Evolutionary conservation across 2,113 vertebrate genomes (phyloP), one percentile per base, ranked within the genome.

Genomic region (Nothobranchius furzeri): DNA sequence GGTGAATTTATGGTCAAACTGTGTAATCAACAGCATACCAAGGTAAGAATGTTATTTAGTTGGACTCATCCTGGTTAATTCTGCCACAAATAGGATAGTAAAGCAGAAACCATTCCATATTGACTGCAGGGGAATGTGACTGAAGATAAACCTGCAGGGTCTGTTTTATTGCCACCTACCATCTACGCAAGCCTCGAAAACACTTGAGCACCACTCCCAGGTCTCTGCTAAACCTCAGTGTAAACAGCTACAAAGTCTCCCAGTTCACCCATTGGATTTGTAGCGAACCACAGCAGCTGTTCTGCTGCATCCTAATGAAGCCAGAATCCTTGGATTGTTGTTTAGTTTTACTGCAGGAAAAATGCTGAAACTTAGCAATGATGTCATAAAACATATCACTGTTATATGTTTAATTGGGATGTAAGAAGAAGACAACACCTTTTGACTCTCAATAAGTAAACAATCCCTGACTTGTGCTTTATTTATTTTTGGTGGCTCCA

Each of bases 181-280:
- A 64, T 53, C 56, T 54, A 42, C 61, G 67, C 67, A 55, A 61
- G 68, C 70, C 72, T 63, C 68, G 50, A 58, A 81, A 80, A 85
- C 58, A 73, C 48, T 55, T 64, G 46, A 52, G 69, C 36, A 36
- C 52, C 58, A 49, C 51, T 77, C 72, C 66, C 69, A 67, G 64
- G 73, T 77, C 71, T 77, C 54, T n/a, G 7, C 65, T 69, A 56
- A 82, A 84, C 64, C 52, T 49, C 40, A 60, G 67, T 35, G 50
- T 77, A 72, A 84, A 70, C 46, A 60, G 63, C 54, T 53, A 25
- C 20, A 75, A 8, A 13, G 24, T n/a, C 48, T 64, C 58, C 51
- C 54, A 14, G 61, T 55, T 65, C 54, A 67, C 57, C 46, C 64
- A 2, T 60, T 67, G 30, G 51, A 52, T 63, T 79, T 51, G 30